Conservation (phyloP, 2,797 vertebrate species). For the Clarias fuscus region DNA sequence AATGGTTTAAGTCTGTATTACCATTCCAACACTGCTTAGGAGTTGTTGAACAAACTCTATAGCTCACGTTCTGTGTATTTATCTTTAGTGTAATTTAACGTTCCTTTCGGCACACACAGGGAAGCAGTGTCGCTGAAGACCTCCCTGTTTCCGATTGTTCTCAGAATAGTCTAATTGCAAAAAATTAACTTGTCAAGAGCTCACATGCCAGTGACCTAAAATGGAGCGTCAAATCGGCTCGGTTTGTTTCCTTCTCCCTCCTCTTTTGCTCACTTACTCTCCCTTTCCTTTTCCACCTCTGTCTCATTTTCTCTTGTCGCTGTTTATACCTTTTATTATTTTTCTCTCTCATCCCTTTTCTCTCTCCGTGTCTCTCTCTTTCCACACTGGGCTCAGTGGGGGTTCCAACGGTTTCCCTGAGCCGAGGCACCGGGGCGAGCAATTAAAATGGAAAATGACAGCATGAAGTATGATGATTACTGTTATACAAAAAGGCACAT, state of each 20-base stretch:
- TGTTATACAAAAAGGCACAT: slow-evolving; percentile 86
- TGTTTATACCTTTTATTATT: slow-evolving; percentile 37
- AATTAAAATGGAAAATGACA: slow-evolving; percentile 94
- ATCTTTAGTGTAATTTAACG: slow-evolving; percentile 58
- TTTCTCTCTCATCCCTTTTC: slow-evolving; percentile 32
- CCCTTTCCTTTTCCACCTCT: slow-evolving; percentile 56
- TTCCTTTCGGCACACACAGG: slow-evolving; percentile 43
- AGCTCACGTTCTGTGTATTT: slow-evolving; percentile 49
- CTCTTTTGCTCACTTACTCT: slow-evolving; percentile 42
- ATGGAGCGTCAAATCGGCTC: slow-evolving; percentile 71
- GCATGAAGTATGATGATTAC: slow-evolving; percentile 93
- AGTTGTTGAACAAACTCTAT: slow-evolving; percentile 52
- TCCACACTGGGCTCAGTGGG: slow-evolving; percentile 82
- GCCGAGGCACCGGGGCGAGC: slow-evolving; percentile 85
- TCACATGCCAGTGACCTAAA: slow-evolving; percentile 82
- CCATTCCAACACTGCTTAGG: not conserved
- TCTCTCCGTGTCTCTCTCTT: slow-evolving; percentile 50
- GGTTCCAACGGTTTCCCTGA: slow-evolving; percentile 84
- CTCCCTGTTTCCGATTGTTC: slow-evolving; percentile 80
- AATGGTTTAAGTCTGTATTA: slow-evolving; percentile 10
- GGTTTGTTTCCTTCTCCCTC: slow-evolving; percentile 48
- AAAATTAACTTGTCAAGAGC: slow-evolving; percentile 91
- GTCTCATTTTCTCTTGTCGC: slow-evolving; percentile 40
- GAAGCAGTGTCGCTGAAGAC: slow-evolving; percentile 68
- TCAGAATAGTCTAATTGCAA: slow-evolving; percentile 84